Evolutionary conservation across 2,113 vertebrate species (phyloP), one percentile per base, ranked within the genome.

Genomic region (Pteronura brasiliensis): DNA sequence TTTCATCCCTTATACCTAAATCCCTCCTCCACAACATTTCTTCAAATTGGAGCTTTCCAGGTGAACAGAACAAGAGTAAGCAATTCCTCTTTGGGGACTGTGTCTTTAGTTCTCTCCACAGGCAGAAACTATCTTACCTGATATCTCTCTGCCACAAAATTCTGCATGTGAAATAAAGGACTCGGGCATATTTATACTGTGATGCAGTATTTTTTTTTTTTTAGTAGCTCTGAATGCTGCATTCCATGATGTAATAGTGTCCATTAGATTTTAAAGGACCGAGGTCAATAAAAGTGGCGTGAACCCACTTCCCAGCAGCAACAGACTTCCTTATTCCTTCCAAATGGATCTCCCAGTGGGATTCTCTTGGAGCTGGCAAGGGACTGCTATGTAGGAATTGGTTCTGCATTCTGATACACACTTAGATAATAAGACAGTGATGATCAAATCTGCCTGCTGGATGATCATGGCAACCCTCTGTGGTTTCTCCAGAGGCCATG

Each of bases 381-480:
- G 44, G 39, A 95, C 57, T 2, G 0, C 4, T 76, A 49, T 44
- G 14, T 49, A 93, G 71, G 2, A 79, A 81, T 93, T 84, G 84
- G 29, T n/a, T 77, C 85, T 72, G 17, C 0, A 36, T 96, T 96
- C 44, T 92, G n/a, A 92, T 7, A 67, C 0, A 1, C n/a, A 42
- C 1, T 82, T 63, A 95, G 65, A 72, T 93, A 97, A 67, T 85
- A 74, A 96, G 80, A 94, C 9, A 2, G 8, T 95, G 42, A 49
- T 1, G 1, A 2, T 76, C 42, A 34, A 61, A 27, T 15, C 61
- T 94, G 27, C 61, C 77, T 87, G 34, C 1, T 36, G 55, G n/a
- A 49, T 94, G 90, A 39, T 44, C 96, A 55, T 2, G 90, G 29
- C 80, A 96, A 36, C 49, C 76, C 92, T 95, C 44, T 4, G 0